A percentile compares a stretch with the other conserved stretches of the same genome.
Conservation (phyloP, 2,797 vertebrate species). For the Prunella strophiata region DNA sequence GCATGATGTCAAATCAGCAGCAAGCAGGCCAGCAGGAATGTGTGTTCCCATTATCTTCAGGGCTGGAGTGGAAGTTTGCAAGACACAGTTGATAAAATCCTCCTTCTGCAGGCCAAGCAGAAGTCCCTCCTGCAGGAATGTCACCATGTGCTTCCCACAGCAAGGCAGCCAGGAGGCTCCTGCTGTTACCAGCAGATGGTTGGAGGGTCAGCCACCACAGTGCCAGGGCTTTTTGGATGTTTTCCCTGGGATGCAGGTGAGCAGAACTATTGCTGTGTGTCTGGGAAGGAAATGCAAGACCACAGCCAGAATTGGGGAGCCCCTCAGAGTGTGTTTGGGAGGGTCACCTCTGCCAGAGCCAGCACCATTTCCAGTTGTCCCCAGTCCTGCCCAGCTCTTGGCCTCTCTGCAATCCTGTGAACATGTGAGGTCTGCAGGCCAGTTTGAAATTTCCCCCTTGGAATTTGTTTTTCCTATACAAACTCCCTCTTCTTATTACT, state of each 20-base stretch:
- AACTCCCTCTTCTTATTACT: background rate
- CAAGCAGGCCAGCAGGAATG: constrained; percentile 2
- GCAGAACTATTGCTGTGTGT: background rate
- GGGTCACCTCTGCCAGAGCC: background rate
- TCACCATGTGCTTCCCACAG: background rate
- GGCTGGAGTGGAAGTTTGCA: background rate
- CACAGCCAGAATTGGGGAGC: background rate
- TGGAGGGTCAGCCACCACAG: background rate
- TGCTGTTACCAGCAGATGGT: background rate
- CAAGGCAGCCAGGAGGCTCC: constrained; percentile 4
- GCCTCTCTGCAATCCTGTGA: background rate
- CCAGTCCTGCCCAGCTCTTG: background rate
- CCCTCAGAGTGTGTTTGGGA: background rate
- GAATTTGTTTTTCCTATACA: background rate
- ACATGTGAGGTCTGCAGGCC: background rate
- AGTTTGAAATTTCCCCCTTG: background rate
- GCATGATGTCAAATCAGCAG: constrained; percentile 54
- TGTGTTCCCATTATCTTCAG: constrained; percentile 4
- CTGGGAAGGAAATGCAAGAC: background rate
- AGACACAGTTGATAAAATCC: background rate
- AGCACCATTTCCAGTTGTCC: background rate
- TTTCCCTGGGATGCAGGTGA: background rate
- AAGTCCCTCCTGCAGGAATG: background rate
- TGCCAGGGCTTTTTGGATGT: background rate
- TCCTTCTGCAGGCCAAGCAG: background rate